Base-by-base conservation (phyloP, 2,888 invertebrate species). In the Tenthredo distinguenda region DNA sequence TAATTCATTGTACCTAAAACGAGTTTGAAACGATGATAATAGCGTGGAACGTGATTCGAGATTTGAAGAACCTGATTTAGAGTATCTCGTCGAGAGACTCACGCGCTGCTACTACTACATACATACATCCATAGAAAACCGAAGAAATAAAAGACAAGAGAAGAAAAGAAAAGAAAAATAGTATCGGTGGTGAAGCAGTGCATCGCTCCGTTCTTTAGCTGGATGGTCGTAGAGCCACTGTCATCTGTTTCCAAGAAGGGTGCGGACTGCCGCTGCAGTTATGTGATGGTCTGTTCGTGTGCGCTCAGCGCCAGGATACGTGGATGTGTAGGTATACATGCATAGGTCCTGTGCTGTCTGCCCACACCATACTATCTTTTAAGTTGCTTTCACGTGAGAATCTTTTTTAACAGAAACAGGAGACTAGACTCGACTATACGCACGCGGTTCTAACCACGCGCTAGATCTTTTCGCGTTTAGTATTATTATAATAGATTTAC, bases 311-410 rank as follows among this genome's bases (percentile, higher is more conserved):
- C 86, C 84, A 76, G 83, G 76, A 87, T 87, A 89, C 90, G 88
- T 89, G 90, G 89, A 90, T 90, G 89, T 88, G 89, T 89, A 88
- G 86, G 87, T 88, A 88, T 86, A 87, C 87, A 87, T 88, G 43
- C 34, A 50, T 50, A 77, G 31, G 37, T 40, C 18, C 21, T 43
- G 31, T 50, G 47, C 83, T 71, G 21, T 47, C 68, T 50, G 26
- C 65, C 43, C 83, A 31, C 68, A 26, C 65, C 9, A 77, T 55
- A 12, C 47, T 50, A 47, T 77, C 50, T 34, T n/a, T 50, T 34
- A 50, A 31, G 15, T 55, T 31, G 50, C 77, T 77, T 77, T 77
- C 55, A 50, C 77, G 50, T 77, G 55, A n/a, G 50, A 77, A 43
- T 47, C 9, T 34, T 71, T 71, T 37, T 40, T 4, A 1, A 72